Evolutionary conservation across 92 coral and sea anemone species (phyloP).

Genomic region (Siderastrea siderea): DNA sequence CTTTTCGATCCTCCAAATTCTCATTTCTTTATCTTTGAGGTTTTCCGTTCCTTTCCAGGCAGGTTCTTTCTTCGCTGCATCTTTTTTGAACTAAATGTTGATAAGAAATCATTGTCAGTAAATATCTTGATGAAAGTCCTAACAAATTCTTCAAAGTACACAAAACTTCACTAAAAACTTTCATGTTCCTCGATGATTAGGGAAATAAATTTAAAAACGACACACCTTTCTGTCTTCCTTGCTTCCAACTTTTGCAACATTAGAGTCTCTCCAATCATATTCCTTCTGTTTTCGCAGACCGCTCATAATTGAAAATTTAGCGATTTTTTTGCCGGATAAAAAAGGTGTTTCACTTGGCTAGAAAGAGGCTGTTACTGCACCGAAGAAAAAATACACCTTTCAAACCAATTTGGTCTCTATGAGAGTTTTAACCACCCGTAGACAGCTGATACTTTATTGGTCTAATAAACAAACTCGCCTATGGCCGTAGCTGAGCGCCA

Average conservation of each 20-base stretch:
- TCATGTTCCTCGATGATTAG: too few species aligned
- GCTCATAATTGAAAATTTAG: slow-evolving; percentile 4
- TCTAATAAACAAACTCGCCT: too few species aligned
- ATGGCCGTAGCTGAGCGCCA: neutral
- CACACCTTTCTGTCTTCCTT: slow-evolving; percentile 29
- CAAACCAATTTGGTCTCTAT: neutral
- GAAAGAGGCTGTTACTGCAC: neutral
- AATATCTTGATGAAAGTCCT: neutral
- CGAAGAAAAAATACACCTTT: neutral
- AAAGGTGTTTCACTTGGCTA: neutral
- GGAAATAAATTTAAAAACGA: neutral
- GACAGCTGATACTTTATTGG: slow-evolving; percentile 28
- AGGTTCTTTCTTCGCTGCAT: slow-evolving; percentile 78
- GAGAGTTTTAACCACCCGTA: neutral
- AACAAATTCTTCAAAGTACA: neutral
- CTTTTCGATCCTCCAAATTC: slow-evolving; percentile 93
- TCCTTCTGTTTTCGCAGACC: slow-evolving; percentile 15
- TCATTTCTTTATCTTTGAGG: slow-evolving; percentile 58
- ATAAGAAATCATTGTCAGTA: neutral
- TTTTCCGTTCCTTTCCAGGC: slow-evolving; percentile 86
- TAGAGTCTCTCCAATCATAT: slow-evolving; percentile 32
- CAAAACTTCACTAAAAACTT: neutral
- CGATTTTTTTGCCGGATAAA: too few species aligned
- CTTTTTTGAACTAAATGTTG: slow-evolving; percentile 62
- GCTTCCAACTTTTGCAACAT: slow-evolving; percentile 2